Conservation (phyloP, 1,140 invertebrate species). For the Mycetomoellerius zeteki region DNA sequence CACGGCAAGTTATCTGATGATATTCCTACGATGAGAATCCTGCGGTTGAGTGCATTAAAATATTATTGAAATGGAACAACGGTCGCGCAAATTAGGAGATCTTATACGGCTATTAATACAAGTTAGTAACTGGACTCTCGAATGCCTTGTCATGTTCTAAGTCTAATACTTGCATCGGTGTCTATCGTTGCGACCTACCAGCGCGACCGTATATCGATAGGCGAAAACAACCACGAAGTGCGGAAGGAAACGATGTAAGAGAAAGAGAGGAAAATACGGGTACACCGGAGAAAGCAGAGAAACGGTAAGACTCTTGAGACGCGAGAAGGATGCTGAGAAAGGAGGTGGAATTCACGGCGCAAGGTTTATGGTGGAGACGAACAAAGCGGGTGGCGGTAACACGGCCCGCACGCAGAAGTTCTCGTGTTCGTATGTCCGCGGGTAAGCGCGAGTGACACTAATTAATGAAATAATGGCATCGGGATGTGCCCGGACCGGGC, state of each 20-base stretch:
- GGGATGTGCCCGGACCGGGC: slow-evolving; percentile 50
- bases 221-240: slow-evolving; percentile 37
- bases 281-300: background rate
- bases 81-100: slow-evolving; percentile 37
- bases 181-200: slow-evolving; percentile 39
- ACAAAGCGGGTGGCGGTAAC: slow-evolving; percentile 78
- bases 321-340: slow-evolving; percentile 25
- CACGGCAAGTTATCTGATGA: background rate
- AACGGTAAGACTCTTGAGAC: slow-evolving; percentile 19
- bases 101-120: slow-evolving; percentile 60
- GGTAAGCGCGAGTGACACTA: slow-evolving; percentile 80
- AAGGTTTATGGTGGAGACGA: slow-evolving; percentile 75
- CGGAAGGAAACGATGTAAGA: slow-evolving; percentile 19
- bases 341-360: slow-evolving; percentile 65
- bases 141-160: slow-evolving; percentile 51
- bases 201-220: slow-evolving; percentile 47
- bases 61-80: slow-evolving; percentile 48
- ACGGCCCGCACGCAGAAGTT: slow-evolving; percentile 78
- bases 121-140: slow-evolving; percentile 61
- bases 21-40: background rate
- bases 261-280: slow-evolving; percentile 14
- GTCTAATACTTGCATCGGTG: slow-evolving; percentile 30
- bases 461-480: slow-evolving; percentile 84
- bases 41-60: slow-evolving; percentile 31
- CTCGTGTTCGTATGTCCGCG: slow-evolving; percentile 78